Conservation (phyloP, 2,113 vertebrate species). For the Nesoenas mayeri region DNA sequence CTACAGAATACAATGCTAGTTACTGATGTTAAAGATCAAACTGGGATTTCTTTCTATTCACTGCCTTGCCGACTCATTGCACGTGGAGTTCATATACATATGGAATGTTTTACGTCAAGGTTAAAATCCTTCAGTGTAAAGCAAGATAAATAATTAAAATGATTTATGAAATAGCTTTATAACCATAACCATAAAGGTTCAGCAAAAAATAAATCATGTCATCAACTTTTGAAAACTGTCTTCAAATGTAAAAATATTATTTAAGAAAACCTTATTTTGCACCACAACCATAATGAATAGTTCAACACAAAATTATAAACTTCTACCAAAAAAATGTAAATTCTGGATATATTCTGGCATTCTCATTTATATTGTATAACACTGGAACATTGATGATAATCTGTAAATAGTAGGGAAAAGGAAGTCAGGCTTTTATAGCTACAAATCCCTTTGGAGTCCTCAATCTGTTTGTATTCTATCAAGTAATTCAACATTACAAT, state of each 20-base stretch:
- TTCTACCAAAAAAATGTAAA: neutral
- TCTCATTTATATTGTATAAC: neutral
- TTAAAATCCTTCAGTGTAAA: neutral
- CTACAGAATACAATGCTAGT: neutral
- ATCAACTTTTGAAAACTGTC: neutral
- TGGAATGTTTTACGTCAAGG: neutral
- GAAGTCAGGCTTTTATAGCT: neutral
- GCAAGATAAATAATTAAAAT: neutral
- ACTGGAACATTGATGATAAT: neutral
- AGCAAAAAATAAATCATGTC: neutral
- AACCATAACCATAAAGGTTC: neutral
- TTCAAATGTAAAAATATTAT: neutral
- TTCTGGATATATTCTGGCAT: neutral
- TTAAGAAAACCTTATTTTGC: neutral
- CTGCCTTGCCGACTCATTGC: neutral
- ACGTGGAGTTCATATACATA: neutral
- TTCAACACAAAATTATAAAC: neutral
- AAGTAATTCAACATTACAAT: neutral
- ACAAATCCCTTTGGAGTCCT: neutral
- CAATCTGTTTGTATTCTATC: neutral
- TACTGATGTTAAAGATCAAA: conserved; percentile 19
- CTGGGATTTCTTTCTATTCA: neutral
- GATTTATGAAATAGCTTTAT: neutral
- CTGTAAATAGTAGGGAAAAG: neutral
- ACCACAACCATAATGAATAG: neutral